Evolutionary conservation across 2,797 vertebrate genomes (phyloP), one percentile per base, ranked within the genome.

Genomic region (Gymnopithys bicolor): DNA sequence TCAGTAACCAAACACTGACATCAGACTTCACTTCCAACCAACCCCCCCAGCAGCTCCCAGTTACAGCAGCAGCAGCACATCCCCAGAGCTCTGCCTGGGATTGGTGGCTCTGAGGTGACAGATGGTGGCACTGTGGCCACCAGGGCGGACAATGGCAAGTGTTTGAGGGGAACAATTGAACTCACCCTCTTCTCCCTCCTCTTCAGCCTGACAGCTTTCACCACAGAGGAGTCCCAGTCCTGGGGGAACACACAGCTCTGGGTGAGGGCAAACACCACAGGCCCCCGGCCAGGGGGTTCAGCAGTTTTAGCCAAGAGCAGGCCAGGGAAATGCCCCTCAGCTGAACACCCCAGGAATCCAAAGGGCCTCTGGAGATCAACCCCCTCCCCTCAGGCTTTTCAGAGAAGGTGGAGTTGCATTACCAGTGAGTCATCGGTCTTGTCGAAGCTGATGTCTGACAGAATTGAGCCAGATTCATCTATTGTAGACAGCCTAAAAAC

Each of bases 401-500:
- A 85, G 59, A 7, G 25, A 76, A 85, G 41, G 39, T n/a, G 75
- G 52, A 95, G 84, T 60, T 96, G 90, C 94, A 93, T 98, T 98
- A 99, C 99, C 96, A 99, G 94, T 13, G 99, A 99, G 95, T 99
- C 99, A 88, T 99, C 99, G 0, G 99, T 99, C 98, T 99, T 99
- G 97, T 99, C 99, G 95, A 99, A 99, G 98, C 99, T 99, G 98
- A 99, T 99, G 97, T 99, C 99, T 33, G 99, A 99, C 97, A 99
- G 96, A 97, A 99, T 98, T 62, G 99, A 99, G 71, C 97, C 98
- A 4, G 99, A 99, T 98, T 99, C 99, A 87, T 99, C 99, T 96
- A 99, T 99, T 43, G 98, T 99, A 81, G 98, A 98, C 94, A 99
- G 96, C 95, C 99, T 98, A 68, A 93, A 96, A 79, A 78, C 13